Percentiles rank a stretch among this genome's conserved stretches.
These are phyloP conservation scores for Drosophila neutralis DNA, from an alignment of 2,888 invertebrate genomes.

Conservation along the genomic window DNA sequence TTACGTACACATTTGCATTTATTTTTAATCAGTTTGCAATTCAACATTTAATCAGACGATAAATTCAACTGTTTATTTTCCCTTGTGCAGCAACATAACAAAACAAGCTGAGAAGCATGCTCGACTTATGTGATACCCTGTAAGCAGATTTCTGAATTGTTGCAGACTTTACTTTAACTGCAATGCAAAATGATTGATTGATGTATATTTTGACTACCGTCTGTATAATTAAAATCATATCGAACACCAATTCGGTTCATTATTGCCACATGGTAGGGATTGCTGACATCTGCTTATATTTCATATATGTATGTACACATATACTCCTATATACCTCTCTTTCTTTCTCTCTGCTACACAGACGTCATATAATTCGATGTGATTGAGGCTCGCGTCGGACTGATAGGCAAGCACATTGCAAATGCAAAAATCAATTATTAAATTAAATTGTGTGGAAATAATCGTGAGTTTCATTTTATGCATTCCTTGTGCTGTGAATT, in stretches of 20 bases:
- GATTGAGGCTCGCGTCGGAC: conserved; percentile 44
- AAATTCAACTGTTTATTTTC: conserved; percentile 55
- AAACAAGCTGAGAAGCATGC: conserved; percentile 7
- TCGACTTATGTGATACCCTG: neutral
- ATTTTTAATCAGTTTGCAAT: conserved; percentile 75
- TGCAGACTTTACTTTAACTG: neutral
- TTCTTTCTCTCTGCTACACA: neutral
- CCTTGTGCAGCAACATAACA: conserved; percentile 21
- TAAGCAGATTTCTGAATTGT: neutral
- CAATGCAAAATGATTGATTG: neutral
- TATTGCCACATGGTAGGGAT: neutral
- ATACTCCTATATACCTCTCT: neutral
- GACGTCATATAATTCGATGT: conserved; percentile 16
- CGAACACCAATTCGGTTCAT: too few species aligned
- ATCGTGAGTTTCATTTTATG: conserved; percentile 57
- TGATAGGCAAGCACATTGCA: conserved; percentile 38
- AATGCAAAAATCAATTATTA: conserved; percentile 72
- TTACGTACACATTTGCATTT: conserved; percentile 75
- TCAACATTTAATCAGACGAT: conserved; percentile 52
- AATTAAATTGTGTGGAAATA: conserved; percentile 77
- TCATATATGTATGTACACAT: neutral
- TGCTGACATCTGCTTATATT: conserved; percentile 1
- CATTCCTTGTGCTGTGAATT: conserved; percentile 15
- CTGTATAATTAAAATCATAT: neutral
- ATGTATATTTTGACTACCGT: neutral